Evolutionary conservation across 2,888 invertebrate species (phyloP), one percentile per base, ranked within the genome.

Genomic region (Sinodicranocentrus sp.): DNA sequence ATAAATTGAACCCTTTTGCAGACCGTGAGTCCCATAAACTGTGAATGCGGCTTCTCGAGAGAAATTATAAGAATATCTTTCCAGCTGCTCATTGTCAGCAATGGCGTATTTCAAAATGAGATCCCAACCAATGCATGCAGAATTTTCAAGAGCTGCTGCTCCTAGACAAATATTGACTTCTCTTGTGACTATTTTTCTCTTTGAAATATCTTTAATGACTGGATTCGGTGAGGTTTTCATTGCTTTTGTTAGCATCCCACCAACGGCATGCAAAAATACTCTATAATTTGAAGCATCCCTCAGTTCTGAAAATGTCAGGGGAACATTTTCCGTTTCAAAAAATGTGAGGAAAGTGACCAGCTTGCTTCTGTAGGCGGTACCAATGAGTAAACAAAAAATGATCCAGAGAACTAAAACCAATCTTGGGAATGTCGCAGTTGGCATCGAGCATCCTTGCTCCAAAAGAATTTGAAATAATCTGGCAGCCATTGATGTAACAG

Each of bases 311-410:
- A 61, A 73, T 3, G 73, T 21, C 21, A 23, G 39, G 15, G 73
- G 73, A 10, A 61, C 33, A 5, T 1, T 6, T 0, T 57, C 57
- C 57, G 33, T 19, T 21, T 73, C 25, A 5, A 61, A 33, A 21
- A 73, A 73, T 5, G 73, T 73, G 13, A 73, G 44, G 21, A 73
- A 73, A 10, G 43, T 54, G 21, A 73, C 73, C 19, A 73, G 33
- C 33, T 73, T 73, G 33, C 61, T 61, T 61, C 57, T 73, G 44
- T 73, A 73, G n/a, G 61, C 73, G 17, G 61, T 73, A 3, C 33
- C 72, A 1, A 72, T 23, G 1, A 72, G 25, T 6, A 72, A 33
- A 39, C 54, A 23, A 1, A 72, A 21, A 1, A 57, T 6, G 17
- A 72, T 54, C n/a, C 72, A 72, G 6, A 72, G 59, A 10, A 72